Evolutionary conservation across 1,140 invertebrate species (phyloP).

Genomic region (Drosophila pseudoobscura): DNA sequence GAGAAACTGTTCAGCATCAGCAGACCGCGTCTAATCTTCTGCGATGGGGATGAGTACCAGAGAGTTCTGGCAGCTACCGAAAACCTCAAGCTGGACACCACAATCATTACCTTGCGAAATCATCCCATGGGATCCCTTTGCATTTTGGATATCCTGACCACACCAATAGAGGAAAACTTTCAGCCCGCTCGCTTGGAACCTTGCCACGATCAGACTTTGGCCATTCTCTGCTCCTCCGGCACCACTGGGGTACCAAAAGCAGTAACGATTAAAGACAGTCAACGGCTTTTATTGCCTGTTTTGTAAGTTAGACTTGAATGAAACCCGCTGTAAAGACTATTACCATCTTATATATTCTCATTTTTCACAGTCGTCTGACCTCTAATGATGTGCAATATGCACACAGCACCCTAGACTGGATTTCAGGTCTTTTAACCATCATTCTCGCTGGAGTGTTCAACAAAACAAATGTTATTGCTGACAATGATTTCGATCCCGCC

Average conservation of each 20-base stretch:
- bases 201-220: constrained; percentile 54
- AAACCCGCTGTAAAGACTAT: too few relatives aligned
- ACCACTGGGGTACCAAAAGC: constrained; percentile 92
- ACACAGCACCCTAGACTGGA: constrained; percentile 65
- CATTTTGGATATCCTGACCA: constrained; percentile 28
- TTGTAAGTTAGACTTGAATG: background rate
- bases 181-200: constrained; percentile 33
- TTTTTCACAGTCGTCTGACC: constrained; percentile 26
- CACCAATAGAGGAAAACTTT: constrained; percentile 41
- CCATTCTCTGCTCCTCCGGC: constrained; percentile 86
- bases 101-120: constrained; percentile 61
- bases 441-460: constrained; percentile 49
- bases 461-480: constrained; percentile 53
- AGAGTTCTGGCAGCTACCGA: constrained; percentile 21
- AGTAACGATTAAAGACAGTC: constrained; percentile 86
- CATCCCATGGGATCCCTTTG: constrained; percentile 29
- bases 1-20: too few relatives aligned
- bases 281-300: constrained; percentile 25
- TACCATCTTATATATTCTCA: background rate
- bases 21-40: too few relatives aligned
- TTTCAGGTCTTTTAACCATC: constrained; percentile 50
- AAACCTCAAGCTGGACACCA: constrained; percentile 9
- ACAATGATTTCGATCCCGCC: constrained; percentile 52
- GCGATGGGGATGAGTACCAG: too few relatives aligned
- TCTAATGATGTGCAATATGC: constrained; percentile 58